Evolutionary conservation across 2,888 invertebrate genomes (phyloP), one percentile per base, ranked within the genome.

Genomic region (Nemotelus pantherinus): DNA sequence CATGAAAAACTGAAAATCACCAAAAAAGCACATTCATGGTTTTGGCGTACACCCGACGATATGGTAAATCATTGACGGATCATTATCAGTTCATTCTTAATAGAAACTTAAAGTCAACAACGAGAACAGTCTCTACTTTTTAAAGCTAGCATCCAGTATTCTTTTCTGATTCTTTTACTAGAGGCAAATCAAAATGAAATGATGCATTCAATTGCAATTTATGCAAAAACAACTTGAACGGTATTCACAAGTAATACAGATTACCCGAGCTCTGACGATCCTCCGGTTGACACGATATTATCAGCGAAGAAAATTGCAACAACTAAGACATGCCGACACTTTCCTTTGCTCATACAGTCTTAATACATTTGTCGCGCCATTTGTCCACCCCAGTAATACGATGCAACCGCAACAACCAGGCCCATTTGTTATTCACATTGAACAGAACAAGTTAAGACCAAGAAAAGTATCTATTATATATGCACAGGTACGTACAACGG

Each of bases 361-460:
- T 57, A 72, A 58, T 58, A 53, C 72, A 63, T 74, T 74, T 74
- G 63, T 60, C 60, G 72, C 48, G 58, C 58, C 72, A 72, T 72
- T 72, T 60, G 72, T 58, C 72, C 72, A 45, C 60, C 74, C 72
- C 48, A 39, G 48, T 60, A 45, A 68, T 53, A 6, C 45, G 53
- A 68, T 68, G 53, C 68, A 68, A 50, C 57, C 41, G 63, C 25
- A 74, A 74, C 25, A 74, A 63, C 47, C 50, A 48, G 9, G 10
- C 48, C 57, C 48, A 74, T 60, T 74, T 74, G 70, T 55, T 55
- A 70, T 70, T 55, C 9, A 5, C 3, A 53, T 45, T 9, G 50
- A 10, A 43, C 25, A 70, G 63, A 43, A 43, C 70, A 5, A 53
- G 7, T 25, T 25, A 60, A 60, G 41, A 2, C 25, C 60, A 25